Base-by-base conservation (phyloP, 2,113 vertebrate species). In the Regulus satrapa region DNA sequence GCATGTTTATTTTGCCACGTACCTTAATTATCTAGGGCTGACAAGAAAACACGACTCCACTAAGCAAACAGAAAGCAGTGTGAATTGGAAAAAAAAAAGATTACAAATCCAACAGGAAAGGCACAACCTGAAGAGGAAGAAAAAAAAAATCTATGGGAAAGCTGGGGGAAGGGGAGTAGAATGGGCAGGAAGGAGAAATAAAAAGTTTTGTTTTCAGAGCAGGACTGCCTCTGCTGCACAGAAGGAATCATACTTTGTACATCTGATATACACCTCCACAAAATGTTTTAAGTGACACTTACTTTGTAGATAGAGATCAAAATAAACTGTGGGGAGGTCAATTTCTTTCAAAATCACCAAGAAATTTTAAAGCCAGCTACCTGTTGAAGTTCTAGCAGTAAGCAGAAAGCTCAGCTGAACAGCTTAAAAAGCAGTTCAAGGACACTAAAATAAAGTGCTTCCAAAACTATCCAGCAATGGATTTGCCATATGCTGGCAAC, bases 81-180 rank as follows among this genome's bases (percentile, higher is more conserved):
- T 41, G 80, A 94, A 94, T 73, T 74, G 88, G 67, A 83, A 88
- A 78, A 88, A 83, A 88, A 78, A 88, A 75, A 88, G 85, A 89
- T 59, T 71, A 82, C 83, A 96, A 95, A 49, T n/a, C 40, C 66
- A 66, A 64, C 15, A 92, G 75, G 78, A 95, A 95, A 94, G 83
- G 71, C 58, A 49, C 29, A 71, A 78, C 19, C n/a, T 75, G 73
- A 84, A 83, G 63, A 74, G 43, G 78, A 68, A 49, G 36, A 51
- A 87, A 66, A 68, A 49, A 36, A 51, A 87, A 66, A 66, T 31
- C 38, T 36, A 40, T 12, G 64, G 64, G 68, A 94, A 89, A 58
- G 43, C 23, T 15, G 10, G 12, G 19, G 8, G 15, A 18, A 81
- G 21, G 45, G 25, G 38, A 51, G 8, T 8, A 61, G 10, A 34